A percentile compares a stretch with the other conserved stretches of the same genome.
These are phyloP conservation scores for Novumbra hubbsi DNA, from an alignment of 2,797 vertebrate species.

Conservation along the genomic window DNA sequence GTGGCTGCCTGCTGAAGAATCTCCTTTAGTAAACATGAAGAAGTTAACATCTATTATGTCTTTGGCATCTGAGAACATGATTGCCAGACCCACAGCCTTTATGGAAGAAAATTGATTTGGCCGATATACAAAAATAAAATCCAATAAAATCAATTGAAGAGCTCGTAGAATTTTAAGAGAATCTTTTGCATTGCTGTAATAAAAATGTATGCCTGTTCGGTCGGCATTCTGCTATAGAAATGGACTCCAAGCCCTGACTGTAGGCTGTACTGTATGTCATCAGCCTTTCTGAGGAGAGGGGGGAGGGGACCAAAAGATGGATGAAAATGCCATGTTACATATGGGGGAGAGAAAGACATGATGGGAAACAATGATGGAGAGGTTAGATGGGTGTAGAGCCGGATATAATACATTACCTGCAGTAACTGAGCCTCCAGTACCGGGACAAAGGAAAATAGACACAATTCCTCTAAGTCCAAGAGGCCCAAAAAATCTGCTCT, in stretches of 20 bases:
- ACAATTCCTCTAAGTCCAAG: conserved; percentile 55
- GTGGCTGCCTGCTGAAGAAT: conserved; percentile 4
- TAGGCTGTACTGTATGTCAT: too few species aligned
- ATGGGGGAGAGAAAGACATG: not conserved
- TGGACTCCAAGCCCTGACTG: conserved; percentile 49
- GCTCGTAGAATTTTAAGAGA: too few species aligned
- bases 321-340: not conserved
- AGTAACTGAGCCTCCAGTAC: conserved; percentile 39
- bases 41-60: conserved; percentile 8
- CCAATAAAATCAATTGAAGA: too few species aligned
- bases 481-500: conserved; percentile 48
- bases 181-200: not conserved
- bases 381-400: not conserved
- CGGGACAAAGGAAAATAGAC: conserved; percentile 27
- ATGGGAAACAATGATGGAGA: not conserved
- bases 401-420: conserved; percentile 64
- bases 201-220: conserved; percentile 22
- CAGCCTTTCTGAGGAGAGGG: conserved; percentile 42
- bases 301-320: not conserved
- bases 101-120: not conserved
- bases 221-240: conserved; percentile 33
- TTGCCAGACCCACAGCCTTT: not conserved
- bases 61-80: not conserved
- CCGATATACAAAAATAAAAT: not conserved
- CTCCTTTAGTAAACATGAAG: not conserved